Evolutionary conservation across 2,797 vertebrate species (phyloP), one percentile per base, ranked within the genome.

Genomic region (Sandelia bainsii): DNA sequence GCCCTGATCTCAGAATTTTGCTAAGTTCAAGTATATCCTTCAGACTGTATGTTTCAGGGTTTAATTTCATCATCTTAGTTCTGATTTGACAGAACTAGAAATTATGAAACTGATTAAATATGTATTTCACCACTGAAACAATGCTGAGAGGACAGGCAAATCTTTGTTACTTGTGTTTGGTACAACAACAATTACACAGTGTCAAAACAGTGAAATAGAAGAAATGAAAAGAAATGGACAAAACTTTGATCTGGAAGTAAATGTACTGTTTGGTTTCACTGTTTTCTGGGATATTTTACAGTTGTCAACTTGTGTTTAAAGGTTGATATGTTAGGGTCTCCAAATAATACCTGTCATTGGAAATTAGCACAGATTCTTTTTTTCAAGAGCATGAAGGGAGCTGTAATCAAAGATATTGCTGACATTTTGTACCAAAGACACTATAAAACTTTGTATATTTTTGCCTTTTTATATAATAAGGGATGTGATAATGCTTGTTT

Each of bases 351-450:
- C 0, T 6, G 23, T 8, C 52, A 37, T 39, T 27, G 49, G 14
- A 56, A 59, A 59, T 53, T 22, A 57, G 39, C 14, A 14, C 25
- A 14, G 42, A 40, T 66, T 75, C 12, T 59, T 51, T 32, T n/a
- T 32, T 56, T 44, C 34, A 32, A 46, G 45, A 60, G 34, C 42
- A 51, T 44, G 46, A 69, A 57, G 72, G 83, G 82, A 87, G 51
- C 78, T 86, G 84, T 78, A 69, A 70, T 84, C 39, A 23, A 66
- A 78, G 25, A 40, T 57, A 42, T 87, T 77, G 49, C 69, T 81
- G 73, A 76, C 29, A 20, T 72, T 89, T 89, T 88, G 78, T 91
- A 92, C 92, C 89, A 92, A 93, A 93, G 90, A 92, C 91, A 89
- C 89, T 91, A 90, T 90, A 80, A 72, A 53, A 77, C 53, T 75